phyloP scores from a whole-genome alignment of 2,888 invertebrate genomes.

The Drosophila quinaria region DNA sequence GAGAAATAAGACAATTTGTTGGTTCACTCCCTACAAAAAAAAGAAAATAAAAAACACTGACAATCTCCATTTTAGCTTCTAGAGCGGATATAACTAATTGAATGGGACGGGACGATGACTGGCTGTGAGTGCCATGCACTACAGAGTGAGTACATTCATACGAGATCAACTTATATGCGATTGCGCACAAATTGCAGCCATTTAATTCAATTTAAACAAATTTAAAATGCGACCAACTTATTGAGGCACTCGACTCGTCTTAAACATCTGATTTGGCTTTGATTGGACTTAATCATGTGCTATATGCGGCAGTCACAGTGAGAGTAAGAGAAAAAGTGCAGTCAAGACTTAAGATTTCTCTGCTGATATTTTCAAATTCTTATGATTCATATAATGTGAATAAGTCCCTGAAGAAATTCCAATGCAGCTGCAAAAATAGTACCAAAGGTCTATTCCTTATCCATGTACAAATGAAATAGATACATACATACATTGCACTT shows the following conservation, averaged over 20 bases:
- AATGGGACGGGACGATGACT: slow-evolving; percentile 65
- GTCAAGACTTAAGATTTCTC: background rate
- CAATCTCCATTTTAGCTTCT: slow-evolving; percentile 78
- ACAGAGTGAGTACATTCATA: slow-evolving; percentile 19
- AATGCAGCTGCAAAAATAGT: slow-evolving; percentile 3
- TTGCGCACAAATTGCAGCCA: slow-evolving; percentile 77
- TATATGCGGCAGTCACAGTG: slow-evolving; percentile 4
- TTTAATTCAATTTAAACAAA: slow-evolving; percentile 82
- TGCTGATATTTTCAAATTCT: background rate
- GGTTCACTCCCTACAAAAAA: slow-evolving; percentile 24
- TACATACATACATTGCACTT: background rate
- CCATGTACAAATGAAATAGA: background rate
- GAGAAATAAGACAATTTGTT: slow-evolving; percentile 56
- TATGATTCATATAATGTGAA: slow-evolving; percentile 4
- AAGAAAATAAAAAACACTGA: slow-evolving; percentile 55
- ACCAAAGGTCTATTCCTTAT: background rate
- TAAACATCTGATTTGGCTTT: slow-evolving; percentile 52
- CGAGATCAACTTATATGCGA: slow-evolving; percentile 55
- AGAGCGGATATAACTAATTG: slow-evolving; percentile 83
- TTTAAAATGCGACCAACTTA: slow-evolving; percentile 77
- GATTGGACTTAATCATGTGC: slow-evolving; percentile 58
- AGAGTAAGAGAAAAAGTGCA: slow-evolving; percentile 18
- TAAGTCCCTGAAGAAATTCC: background rate
- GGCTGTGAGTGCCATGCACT: slow-evolving; percentile 51
- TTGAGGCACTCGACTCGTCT: slow-evolving; percentile 51